Evolutionary conservation across 2,113 vertebrate species (phyloP).

Genomic region (Otolemur garnettii): DNA sequence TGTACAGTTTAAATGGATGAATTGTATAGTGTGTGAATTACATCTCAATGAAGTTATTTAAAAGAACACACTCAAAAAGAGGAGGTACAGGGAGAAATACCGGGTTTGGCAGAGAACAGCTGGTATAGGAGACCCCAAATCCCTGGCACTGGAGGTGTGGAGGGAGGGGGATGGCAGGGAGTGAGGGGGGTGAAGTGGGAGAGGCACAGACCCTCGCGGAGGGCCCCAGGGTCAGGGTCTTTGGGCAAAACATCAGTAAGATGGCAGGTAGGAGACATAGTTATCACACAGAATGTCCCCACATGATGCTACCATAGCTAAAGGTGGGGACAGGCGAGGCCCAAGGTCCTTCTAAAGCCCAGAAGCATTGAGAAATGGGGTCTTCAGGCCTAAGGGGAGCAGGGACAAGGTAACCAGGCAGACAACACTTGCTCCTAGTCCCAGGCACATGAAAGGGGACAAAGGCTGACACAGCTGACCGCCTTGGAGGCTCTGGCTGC

Average conservation of each 20-base stretch:
- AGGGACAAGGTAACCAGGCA: no score
- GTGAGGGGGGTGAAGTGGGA: accelerated
- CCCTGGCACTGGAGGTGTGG: accelerated
- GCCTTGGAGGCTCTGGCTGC: neutral
- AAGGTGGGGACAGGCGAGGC: neutral
- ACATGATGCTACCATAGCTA: neutral
- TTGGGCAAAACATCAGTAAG: neutral
- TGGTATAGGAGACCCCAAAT: neutral
- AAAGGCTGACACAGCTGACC: neutral
- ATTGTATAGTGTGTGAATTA: neutral
- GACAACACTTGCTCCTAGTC: neutral
- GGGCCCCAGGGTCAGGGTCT: neutral
- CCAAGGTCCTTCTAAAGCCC: neutral
- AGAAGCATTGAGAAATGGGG: neutral
- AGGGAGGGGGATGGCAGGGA: accelerated
- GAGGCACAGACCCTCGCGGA: accelerated
- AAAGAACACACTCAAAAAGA: neutral
- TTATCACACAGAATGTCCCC: accelerated
- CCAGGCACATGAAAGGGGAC: neutral
- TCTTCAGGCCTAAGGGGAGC: no score
- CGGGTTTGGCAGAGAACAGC: neutral
- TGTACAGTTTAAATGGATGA: neutral
- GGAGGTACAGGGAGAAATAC: neutral
- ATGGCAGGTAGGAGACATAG: neutral
- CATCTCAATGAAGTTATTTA: neutral